Percentiles rank a stretch among this genome's conserved stretches.
Conservation (phyloP, 2,888 invertebrate species). For the Stenchaetothrips biformis region DNA sequence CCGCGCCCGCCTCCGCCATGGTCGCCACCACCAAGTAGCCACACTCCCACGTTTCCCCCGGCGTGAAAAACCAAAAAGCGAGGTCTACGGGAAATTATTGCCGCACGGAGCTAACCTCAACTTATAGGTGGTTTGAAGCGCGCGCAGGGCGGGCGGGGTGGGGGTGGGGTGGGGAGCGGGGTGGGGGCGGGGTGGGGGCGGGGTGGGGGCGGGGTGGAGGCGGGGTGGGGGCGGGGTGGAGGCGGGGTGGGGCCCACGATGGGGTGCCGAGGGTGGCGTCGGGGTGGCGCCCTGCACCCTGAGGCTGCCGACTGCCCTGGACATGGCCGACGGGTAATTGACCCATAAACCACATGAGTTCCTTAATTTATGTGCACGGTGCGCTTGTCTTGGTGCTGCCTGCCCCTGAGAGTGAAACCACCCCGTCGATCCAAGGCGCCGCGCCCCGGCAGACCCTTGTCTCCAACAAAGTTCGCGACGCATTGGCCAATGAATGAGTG, state of each 20-base stretch:
- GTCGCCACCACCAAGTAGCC: neutral
- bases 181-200: neutral
- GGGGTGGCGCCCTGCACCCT: neutral
- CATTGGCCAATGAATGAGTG: too few relatives aligned
- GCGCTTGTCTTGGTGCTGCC: neutral
- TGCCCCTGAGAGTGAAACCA: neutral
- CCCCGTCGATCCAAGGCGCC: neutral
- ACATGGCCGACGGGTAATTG: neutral
- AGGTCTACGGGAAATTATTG: too few relatives aligned
- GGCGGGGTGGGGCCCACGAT: neutral
- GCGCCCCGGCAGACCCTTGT: too few relatives aligned
- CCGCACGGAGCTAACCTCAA: too few relatives aligned
- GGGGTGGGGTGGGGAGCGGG: neutral
- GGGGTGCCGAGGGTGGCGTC: neutral
- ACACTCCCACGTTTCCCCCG: too few relatives aligned
- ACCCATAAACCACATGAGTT: conserved; percentile 1
- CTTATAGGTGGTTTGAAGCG: neutral
- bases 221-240: neutral
- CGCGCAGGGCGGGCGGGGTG: neutral
- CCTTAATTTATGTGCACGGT: neutral
- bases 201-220: neutral
- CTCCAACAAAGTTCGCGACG: too few relatives aligned
- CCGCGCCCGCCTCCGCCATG: neutral
- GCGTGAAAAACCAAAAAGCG: too few relatives aligned
- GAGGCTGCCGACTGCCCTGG: neutral